Percentiles rank a stretch among this genome's conserved stretches.
phyloP scores from a whole-genome alignment of 2,888 invertebrate genomes.

The Stenchaetothrips biformis region DNA sequence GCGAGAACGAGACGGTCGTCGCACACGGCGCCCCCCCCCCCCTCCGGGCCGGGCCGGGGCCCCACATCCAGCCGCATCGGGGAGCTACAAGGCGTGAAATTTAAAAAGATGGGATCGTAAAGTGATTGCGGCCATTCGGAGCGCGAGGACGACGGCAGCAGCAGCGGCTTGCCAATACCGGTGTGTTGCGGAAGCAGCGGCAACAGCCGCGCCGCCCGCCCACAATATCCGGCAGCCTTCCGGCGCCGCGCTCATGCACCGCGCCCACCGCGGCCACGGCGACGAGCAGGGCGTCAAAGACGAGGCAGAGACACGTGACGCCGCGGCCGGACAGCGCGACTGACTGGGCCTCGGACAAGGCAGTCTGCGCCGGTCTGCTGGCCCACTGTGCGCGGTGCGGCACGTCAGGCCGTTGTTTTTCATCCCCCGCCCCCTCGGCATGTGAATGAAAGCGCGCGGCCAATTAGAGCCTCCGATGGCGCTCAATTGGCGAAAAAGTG shows the following conservation, averaged over 20 bases:
- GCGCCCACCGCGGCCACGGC: neutral
- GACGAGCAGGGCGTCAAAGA: neutral
- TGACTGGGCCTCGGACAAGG: too few species aligned
- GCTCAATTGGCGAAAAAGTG: neutral
- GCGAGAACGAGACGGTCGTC: neutral
- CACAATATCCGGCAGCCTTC: neutral
- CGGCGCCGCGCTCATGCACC: neutral
- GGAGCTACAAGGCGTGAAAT: slow-evolving; percentile 20
- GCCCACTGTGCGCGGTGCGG: too few species aligned
- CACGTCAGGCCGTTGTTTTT: too few species aligned
- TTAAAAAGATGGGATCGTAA: slow-evolving; percentile 24
- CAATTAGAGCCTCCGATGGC: neutral
- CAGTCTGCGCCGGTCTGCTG: too few species aligned
- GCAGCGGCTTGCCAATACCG: neutral
- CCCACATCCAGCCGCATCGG: neutral
- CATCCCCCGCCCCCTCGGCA: too few species aligned
- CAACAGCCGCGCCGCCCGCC: neutral
- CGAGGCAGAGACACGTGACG: neutral
- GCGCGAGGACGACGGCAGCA: neutral
- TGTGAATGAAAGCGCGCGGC: neutral
- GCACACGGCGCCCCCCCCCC: neutral
- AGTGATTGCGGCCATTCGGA: slow-evolving; percentile 3
- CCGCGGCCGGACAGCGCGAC: neutral
- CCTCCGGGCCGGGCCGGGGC: neutral
- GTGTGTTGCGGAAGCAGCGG: neutral